Percentiles rank a stretch among this genome's conserved stretches.
phyloP scores from a whole-genome alignment of 2,113 vertebrate species.

The Halichoeres trimaculatus region DNA sequence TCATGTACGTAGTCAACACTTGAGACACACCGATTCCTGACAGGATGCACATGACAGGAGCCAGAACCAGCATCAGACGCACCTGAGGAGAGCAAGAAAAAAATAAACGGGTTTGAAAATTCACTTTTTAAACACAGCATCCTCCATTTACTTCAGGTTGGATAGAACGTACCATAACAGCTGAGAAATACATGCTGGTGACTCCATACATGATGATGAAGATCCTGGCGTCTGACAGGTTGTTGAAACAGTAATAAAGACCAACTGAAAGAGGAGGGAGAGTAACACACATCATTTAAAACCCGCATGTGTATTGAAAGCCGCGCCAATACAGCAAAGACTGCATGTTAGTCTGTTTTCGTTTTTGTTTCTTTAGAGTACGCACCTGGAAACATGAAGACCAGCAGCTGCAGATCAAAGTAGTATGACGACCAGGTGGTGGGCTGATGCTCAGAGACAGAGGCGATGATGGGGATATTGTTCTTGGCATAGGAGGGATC shows the following conservation, averaged over 20 bases:
- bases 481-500: slow-evolving; percentile 99
- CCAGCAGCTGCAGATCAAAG: slow-evolving; percentile 97
- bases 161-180: slow-evolving; percentile 90
- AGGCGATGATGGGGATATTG: slow-evolving; percentile 99
- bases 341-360: background rate
- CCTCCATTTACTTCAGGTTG: background rate
- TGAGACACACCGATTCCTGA: slow-evolving; percentile 98
- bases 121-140: background rate
- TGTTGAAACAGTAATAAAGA: slow-evolving; percentile 98
- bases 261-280: slow-evolving; percentile 85
- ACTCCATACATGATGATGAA: slow-evolving; percentile 99
- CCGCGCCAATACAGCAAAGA: background rate
- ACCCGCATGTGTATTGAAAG: background rate
- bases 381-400: slow-evolving; percentile 97
- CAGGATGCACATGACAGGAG: slow-evolving; percentile 98
- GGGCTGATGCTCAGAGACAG: slow-evolving; percentile 97
- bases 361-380: background rate
- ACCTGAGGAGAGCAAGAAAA: slow-evolving; percentile 80
- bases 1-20: slow-evolving; percentile 98
- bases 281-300: background rate
- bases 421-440: slow-evolving; percentile 99
- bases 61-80: slow-evolving; percentile 96
- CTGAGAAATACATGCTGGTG: slow-evolving; percentile 99
- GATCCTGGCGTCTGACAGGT: slow-evolving; percentile 95
- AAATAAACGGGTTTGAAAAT: background rate